Percentiles rank a stretch among this genome's conserved stretches.
phyloP scores from a whole-genome alignment of 1,140 invertebrate genomes.

The Hycleus phaleratus region DNA sequence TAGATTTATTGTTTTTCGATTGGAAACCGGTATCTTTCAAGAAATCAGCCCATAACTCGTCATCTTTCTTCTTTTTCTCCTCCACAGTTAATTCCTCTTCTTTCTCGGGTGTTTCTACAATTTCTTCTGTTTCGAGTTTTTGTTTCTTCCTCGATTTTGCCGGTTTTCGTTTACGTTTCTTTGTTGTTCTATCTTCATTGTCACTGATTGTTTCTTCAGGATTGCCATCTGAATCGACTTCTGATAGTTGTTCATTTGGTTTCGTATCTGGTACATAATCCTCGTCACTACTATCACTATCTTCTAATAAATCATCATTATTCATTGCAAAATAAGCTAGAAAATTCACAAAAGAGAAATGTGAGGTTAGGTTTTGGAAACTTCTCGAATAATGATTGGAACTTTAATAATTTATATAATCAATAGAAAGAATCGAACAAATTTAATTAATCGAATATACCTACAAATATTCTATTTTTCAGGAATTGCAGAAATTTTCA shows the following conservation, averaged over 20 bases:
- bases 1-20: constrained; percentile 27
- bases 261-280: constrained; percentile 44
- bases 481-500: too few relatives aligned
- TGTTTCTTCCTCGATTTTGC: constrained; percentile 23
- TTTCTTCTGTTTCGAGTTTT: constrained; percentile 4
- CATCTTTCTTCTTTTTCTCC: constrained; percentile 59
- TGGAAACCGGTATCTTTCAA: constrained; percentile 59
- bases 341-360: too few relatives aligned
- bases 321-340: constrained; percentile 18
- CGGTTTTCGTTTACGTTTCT: constrained; percentile 23
- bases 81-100: constrained; percentile 40
- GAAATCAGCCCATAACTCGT: constrained; percentile 68
- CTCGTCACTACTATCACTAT: constrained; percentile 43
- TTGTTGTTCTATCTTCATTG: constrained; percentile 28
- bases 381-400: too few relatives aligned
- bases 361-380: too few relatives aligned
- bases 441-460: too few relatives aligned
- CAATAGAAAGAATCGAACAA: too few relatives aligned
- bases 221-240: constrained; percentile 40
- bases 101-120: constrained; percentile 6
- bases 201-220: constrained; percentile 37
- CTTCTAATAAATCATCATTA: constrained; percentile 28
- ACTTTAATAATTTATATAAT: too few relatives aligned
- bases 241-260: constrained; percentile 42
- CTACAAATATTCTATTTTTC: too few relatives aligned